Conservation (phyloP, 1,140 invertebrate genomes). For the Drosophila ambigua region DNA sequence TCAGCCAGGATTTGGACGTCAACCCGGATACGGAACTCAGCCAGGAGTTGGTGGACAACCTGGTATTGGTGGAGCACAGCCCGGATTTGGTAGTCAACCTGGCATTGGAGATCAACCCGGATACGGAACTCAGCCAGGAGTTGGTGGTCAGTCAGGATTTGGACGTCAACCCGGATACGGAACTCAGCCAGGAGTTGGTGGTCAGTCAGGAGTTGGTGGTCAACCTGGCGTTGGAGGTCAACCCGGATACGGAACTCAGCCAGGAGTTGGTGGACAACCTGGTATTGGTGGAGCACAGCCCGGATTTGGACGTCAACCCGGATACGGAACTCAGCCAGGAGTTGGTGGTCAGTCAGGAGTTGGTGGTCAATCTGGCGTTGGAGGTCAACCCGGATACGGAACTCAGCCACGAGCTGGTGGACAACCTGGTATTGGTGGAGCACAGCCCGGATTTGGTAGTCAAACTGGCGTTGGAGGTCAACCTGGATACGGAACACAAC, state of each 20-base stretch:
- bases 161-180: conserved; percentile 21
- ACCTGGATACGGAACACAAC: conserved; percentile 14
- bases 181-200: neutral
- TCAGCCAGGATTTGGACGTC: neutral
- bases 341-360: neutral
- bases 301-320: neutral
- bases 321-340: no score
- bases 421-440: neutral
- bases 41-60: conserved; percentile 27
- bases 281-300: neutral
- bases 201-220: conserved; percentile 1
- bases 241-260: conserved; percentile 5
- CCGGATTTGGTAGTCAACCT: conserved; percentile 7
- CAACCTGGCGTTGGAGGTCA: conserved; percentile 13
- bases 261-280: conserved; percentile 4
- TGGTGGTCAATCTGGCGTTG: conserved; percentile 15
- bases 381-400: conserved; percentile 2
- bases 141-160: neutral
- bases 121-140: conserved; percentile 5
- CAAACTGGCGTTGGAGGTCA: conserved; percentile 14
- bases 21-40: conserved; percentile 13
- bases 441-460: conserved; percentile 9
- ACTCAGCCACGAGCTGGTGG: conserved; percentile 1
- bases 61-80: conserved; percentile 11
- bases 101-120: conserved; percentile 7